Base-by-base conservation (phyloP, 2,797 vertebrate genomes). In the Peromyscus aztecus region DNA sequence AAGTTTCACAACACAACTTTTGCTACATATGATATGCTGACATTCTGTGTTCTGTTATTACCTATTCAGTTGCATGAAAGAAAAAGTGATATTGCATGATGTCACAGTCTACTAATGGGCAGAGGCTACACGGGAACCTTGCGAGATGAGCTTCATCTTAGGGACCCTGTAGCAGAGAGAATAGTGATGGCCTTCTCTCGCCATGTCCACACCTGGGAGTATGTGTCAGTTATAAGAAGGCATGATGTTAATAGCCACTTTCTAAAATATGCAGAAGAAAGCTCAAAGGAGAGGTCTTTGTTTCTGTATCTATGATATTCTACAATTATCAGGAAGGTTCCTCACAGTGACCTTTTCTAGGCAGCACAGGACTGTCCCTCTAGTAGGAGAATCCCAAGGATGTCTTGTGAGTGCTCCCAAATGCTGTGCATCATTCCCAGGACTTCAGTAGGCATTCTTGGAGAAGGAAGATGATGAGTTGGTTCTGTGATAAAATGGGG, bases 231-330 rank as follows among this genome's bases (percentile, higher is more conserved):
- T 27, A 29, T 27, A 89, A 57, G 17, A 89, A 67, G 76, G 78
- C 37, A 34, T 71, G 61, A 88, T n/a, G 17, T 24, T 49, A 77
- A 81, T 37, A 29, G 4, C 16, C 55, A 40, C 73, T 82, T 69
- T 46, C 91, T 86, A 67, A 71, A 94, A 55, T 89, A 29, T 43
- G 24, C 93, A 34, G 6, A 24, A 89, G 59, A 55, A 85, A 94
- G 14, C 67, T 90, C 40, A 86, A 83, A 91, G 55, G 40, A 82
- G 31, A 82, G 34, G 34, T 31, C 31, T 75, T 76, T 86, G 43
- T 34, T 76, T 93, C 78, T 40, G 6, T 52, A 65, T 57, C 12
- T 90, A 37, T 52, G 75, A 21, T 88, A 46, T 34, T 81, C 55
- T 37, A 46, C 8, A 55, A 10, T 31, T 29, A 86, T 29, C 34